These are phyloP conservation scores for Drosophila willistoni DNA, from an alignment of 1,140 invertebrate genomes.

Conservation along the genomic window DNA sequence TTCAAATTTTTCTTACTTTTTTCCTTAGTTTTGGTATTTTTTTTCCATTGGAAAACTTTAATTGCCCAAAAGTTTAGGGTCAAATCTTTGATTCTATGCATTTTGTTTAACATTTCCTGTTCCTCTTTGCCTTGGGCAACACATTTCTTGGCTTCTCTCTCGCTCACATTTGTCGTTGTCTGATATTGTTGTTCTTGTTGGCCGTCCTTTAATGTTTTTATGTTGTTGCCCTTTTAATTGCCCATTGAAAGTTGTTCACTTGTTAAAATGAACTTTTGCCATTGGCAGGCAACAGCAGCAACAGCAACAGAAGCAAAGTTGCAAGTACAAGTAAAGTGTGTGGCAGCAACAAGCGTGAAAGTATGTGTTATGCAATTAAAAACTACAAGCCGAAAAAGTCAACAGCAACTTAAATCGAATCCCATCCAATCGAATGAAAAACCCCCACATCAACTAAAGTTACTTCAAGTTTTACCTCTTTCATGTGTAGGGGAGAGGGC, in stretches of 20 bases:
- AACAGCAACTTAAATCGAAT: conserved; percentile 18
- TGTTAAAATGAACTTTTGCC: conserved; percentile 77
- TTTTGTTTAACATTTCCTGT: conserved; percentile 74
- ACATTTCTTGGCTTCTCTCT: background rate
- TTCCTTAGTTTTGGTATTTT: conserved; percentile 13
- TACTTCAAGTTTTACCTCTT: background rate
- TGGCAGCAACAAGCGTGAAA: conserved; percentile 73
- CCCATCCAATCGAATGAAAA: conserved; percentile 38
- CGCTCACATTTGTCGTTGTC: background rate
- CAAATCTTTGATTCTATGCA: conserved; percentile 66
- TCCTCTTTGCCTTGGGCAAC: conserved; percentile 6
- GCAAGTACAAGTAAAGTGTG: conserved; percentile 45
- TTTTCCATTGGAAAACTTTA: conserved; percentile 64
- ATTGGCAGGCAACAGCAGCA: conserved; percentile 46
- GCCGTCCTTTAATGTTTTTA: conserved; percentile 53
- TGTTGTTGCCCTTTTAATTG: conserved; percentile 76
- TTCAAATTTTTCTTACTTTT: background rate
- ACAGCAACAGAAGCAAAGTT: conserved; percentile 25
- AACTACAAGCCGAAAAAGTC: conserved; percentile 38
- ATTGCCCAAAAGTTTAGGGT: conserved; percentile 71
- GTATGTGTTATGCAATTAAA: conserved; percentile 79
- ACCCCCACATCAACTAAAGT: background rate
- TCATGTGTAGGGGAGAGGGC: too few species aligned
- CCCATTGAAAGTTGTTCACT: conserved; percentile 81
- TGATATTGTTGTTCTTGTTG: conserved; percentile 34